Evolutionary conservation across 1,140 invertebrate genomes (phyloP).

Genomic region (Heliconius melpomene): DNA sequence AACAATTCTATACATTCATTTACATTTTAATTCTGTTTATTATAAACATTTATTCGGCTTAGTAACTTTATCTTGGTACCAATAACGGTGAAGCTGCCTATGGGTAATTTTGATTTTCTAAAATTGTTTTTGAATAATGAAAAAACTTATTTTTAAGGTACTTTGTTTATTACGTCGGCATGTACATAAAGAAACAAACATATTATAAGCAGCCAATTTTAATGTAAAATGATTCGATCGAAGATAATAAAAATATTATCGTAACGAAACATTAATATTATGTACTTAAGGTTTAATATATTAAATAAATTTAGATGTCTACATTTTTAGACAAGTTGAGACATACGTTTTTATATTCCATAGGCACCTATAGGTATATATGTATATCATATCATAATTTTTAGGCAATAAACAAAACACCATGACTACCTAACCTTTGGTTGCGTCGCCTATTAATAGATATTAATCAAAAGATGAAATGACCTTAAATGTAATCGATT

Average conservation of each 20-base stretch:
- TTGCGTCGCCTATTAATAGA: constrained; percentile 8
- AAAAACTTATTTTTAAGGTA: constrained; percentile 4
- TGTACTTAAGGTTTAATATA: too few species aligned
- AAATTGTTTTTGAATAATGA: not conserved
- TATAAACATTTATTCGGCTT: constrained; percentile 71
- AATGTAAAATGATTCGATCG: too few species aligned
- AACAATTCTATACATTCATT: constrained; percentile 74
- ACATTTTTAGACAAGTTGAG: not conserved
- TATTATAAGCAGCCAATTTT: not conserved
- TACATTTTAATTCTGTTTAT: constrained; percentile 70
- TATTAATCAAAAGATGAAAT: constrained; percentile 15
- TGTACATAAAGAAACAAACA: constrained; percentile 19
- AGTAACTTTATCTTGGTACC: constrained; percentile 62
- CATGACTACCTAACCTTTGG: not conserved
- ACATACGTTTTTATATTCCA: too few species aligned
- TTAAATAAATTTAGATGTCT: not conserved
- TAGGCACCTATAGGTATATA: too few species aligned
- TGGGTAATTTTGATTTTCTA: not conserved
- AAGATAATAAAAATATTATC: too few species aligned
- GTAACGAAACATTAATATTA: too few species aligned
- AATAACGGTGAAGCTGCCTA: constrained; percentile 47
- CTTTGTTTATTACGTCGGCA: constrained; percentile 62
- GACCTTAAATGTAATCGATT: constrained; percentile 37
- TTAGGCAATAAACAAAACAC: too few species aligned
- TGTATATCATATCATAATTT: too few species aligned